Evolutionary conservation across 2,888 invertebrate species (phyloP), one percentile per base, ranked within the genome.

Genomic region (Drosophila mimetica): DNA sequence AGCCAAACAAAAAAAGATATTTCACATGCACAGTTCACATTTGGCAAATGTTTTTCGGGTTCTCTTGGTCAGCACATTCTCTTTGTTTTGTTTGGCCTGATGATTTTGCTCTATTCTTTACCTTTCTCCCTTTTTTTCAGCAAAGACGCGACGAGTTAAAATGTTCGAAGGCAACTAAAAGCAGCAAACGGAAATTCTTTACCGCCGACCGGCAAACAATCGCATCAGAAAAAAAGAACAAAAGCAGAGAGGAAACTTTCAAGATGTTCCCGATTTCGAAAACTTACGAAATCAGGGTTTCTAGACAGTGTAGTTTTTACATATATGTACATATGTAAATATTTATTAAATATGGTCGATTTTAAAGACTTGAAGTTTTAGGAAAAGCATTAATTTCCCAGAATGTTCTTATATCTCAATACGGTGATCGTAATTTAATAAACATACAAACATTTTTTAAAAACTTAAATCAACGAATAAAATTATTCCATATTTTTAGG

Each of bases 71-170:
- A 28, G 28, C 28, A 3, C n/a, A 25, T 30, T 47, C 44, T 39
- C 47, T 48, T 48, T 52, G 14, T 48, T 50, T 42, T 60, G 13
- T 69, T 48, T 42, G 41, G 30, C n/a, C 37, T 22, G 44, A 20
- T 53, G 63, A n/a, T 16, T 65, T 11, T 54, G 16, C 16, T 30
- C 39, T 36, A 22, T 36, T 25, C 14, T n/a, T 55, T 71, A 77
- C 76, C 81, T 79, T 50, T 64, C 22, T 53, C 22, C 37, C 25
- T 32, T 37, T 46, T 36, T 37, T 37, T 71, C 57, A 77, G 59
- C 64, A 66, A 67, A 72, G 80, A 77, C 72, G 76, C 85, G 79
- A 75, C 81, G 66, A 80, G 76, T 70, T 77, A 83, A 46, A 81
- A 77, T 71, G 82, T 70, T 77, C 66, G 69, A 67, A 47, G 51